Conservation (phyloP, 2,888 invertebrate genomes). For the Mylabris sibirica region DNA sequence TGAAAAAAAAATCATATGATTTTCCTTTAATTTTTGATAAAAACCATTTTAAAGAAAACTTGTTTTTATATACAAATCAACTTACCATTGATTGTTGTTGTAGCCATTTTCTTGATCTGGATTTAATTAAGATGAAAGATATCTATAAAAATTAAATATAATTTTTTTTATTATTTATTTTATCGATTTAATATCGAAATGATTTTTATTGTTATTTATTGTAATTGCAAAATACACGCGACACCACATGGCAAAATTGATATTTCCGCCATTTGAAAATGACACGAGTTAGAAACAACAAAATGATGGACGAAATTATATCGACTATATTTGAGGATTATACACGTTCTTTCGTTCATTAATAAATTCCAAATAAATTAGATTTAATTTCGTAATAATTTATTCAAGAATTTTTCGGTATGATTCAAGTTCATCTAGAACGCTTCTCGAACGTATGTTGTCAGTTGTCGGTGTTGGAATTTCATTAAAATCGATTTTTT, state of each 20-base stretch:
- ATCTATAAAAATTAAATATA: not conserved
- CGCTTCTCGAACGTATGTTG: not conserved
- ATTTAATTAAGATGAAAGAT: not conserved
- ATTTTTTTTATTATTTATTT: too few relatives aligned
- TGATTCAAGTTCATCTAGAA: not conserved
- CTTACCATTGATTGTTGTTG: not conserved
- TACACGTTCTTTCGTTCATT: not conserved
- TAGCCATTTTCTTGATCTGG: not conserved
- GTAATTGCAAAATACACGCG: not conserved
- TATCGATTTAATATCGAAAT: too few relatives aligned
- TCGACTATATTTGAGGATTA: not conserved
- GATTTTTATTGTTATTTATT: not conserved
- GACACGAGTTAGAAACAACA: not conserved
- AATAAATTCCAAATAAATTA: not conserved
- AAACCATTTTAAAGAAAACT: not conserved
- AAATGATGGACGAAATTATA: not conserved
- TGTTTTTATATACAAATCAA: not conserved
- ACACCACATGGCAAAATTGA: not conserved
- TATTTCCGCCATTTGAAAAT: slow-evolving; percentile 8
- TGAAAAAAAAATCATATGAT: not conserved
- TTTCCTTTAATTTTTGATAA: too few relatives aligned
- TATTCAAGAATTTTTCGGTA: not conserved
- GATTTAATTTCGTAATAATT: not conserved
- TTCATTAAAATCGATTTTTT: not conserved
- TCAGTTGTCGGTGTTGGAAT: not conserved